Base-by-base conservation (phyloP, 2,113 vertebrate species). In the Sialia sialis region DNA sequence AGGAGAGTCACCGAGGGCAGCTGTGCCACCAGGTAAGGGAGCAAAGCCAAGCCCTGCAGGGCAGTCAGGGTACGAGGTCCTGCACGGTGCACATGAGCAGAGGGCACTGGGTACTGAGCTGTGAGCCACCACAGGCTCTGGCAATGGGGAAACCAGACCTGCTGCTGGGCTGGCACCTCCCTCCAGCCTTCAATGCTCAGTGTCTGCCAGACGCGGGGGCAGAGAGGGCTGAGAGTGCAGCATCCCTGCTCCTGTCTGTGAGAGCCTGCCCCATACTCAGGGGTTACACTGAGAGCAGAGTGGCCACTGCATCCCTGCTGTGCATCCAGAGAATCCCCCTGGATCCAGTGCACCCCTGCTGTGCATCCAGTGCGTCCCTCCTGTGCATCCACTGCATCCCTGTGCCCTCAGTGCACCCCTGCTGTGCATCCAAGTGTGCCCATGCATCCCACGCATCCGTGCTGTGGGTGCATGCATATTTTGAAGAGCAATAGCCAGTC, bases 391-490 rank as follows among this genome's bases (percentile, higher is more conserved):
- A 19, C 1, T 25, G 51, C 36, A n/a, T 15, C 62, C 20, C 9
- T 41, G 48, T 48, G 46, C 46, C 39, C 39, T 39, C 39, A 39
- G 39, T 20, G 43, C 43, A 48, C 13, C 22, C 21, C 46, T 23
- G 21, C 22, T 44, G 44, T 25, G 55, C 46, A 23, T 25, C 25
- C 55, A 20, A 19, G 6, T 17, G 29, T 39, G 39, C 39, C 55
- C 39, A 17, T 17, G 34, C 19, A 34, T 13, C 23, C n/a, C 10
- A 7, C 2, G 12, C 2, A 15, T 18, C 44, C 6, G 2, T 52
- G 43, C 29, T 51, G 27, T 9, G 38, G 30, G 15, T 38, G 70
- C 22, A 25, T 0, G 0, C 0, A 0, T 3, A 21, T 26, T 49
- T 15, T 11, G 7, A 14, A 22, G 8, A 55, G 17, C 39, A 70